Percentiles rank a stretch among this genome's conserved stretches.
Evolutionary conservation across 2,888 invertebrate genomes (phyloP).

Genomic region (Eupithecia centaureata): DNA sequence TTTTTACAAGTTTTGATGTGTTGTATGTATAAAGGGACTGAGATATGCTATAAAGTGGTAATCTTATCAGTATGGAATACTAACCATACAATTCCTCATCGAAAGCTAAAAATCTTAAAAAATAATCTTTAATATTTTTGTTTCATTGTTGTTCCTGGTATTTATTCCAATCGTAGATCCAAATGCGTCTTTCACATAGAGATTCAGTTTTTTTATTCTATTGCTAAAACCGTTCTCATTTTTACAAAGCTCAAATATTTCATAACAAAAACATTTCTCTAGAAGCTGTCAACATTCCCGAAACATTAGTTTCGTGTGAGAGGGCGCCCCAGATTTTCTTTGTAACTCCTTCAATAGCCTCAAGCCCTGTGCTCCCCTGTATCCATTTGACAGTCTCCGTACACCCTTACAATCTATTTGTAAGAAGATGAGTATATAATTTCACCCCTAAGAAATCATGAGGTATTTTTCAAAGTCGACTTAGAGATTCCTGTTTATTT

Average conservation of each 20-base stretch:
- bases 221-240: not conserved
- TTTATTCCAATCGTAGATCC: not conserved
- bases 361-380: slow-evolving; percentile 55
- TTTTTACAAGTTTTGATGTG: not conserved
- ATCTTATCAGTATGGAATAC: not conserved
- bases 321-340: slow-evolving; percentile 61
- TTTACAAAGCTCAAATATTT: not conserved
- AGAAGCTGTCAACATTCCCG: slow-evolving; percentile 33
- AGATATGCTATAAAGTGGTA: not conserved
- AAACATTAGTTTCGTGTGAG: slow-evolving; percentile 54
- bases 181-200: not conserved
- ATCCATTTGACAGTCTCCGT: slow-evolving; percentile 69
- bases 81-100: not conserved
- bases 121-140: no score
- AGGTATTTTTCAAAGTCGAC: slow-evolving; percentile 66
- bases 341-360: slow-evolving; percentile 63
- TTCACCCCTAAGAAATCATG: slow-evolving; percentile 65
- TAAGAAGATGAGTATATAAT: slow-evolving; percentile 77
- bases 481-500: slow-evolving; percentile 31
- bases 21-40: not conserved
- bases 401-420: slow-evolving; percentile 78
- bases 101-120: no score
- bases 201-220: not conserved
- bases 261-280: slow-evolving; percentile 1
- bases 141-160: not conserved